A percentile compares a stretch with the other conserved stretches of the same genome.
These are phyloP conservation scores for Anniella stebbinsi DNA, from an alignment of 2,797 vertebrate genomes.

Conservation along the genomic window DNA sequence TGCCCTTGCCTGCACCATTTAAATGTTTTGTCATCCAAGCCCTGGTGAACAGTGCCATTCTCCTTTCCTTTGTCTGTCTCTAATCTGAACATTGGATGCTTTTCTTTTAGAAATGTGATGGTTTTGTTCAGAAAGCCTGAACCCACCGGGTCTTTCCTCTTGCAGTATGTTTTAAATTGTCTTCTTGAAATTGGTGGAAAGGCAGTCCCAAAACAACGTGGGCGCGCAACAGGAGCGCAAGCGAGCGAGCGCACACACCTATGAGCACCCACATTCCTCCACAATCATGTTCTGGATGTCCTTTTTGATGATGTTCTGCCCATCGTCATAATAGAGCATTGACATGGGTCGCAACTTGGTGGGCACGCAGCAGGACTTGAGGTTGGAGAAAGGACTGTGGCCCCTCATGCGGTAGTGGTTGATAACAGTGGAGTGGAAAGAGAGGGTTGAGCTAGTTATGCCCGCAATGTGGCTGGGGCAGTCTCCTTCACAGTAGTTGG, in stretches of 20 bases:
- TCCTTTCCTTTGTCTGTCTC: slow-evolving; percentile 73
- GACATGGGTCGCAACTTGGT: slow-evolving; percentile 97
- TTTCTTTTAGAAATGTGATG: slow-evolving; percentile 20
- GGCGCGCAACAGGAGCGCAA: fast-evolving
- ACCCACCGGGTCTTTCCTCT: slow-evolving; percentile 51
- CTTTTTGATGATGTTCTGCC: slow-evolving; percentile 98
- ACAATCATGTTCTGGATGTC: slow-evolving; percentile 99
- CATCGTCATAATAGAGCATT: slow-evolving; percentile 98
- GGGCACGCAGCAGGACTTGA: slow-evolving; percentile 96
- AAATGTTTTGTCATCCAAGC: slow-evolving; percentile 69
- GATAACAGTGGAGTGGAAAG: slow-evolving; percentile 98
- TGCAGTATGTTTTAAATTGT: slow-evolving; percentile 63
- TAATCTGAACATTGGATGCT: slow-evolving; percentile 46
- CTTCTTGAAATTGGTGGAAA: slow-evolving; percentile 48
- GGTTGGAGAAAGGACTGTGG: slow-evolving; percentile 94
- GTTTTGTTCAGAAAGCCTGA: slow-evolving; percentile 60
- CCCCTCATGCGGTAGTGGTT: slow-evolving; percentile 97
- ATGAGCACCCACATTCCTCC: slow-evolving; percentile 98
- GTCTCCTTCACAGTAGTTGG: slow-evolving; percentile 98
- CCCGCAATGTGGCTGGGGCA: slow-evolving; percentile 95
- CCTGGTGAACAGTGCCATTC: slow-evolving; percentile 62
- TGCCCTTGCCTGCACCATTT: slow-evolving; percentile 68
- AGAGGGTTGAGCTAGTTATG: slow-evolving; percentile 91
- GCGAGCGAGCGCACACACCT: slow-evolving; percentile 61
- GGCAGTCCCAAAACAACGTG: background rate